A percentile compares a stretch with the other conserved stretches of the same genome.
Conservation (phyloP, 2,113 vertebrate genomes). For the Passer domesticus region DNA sequence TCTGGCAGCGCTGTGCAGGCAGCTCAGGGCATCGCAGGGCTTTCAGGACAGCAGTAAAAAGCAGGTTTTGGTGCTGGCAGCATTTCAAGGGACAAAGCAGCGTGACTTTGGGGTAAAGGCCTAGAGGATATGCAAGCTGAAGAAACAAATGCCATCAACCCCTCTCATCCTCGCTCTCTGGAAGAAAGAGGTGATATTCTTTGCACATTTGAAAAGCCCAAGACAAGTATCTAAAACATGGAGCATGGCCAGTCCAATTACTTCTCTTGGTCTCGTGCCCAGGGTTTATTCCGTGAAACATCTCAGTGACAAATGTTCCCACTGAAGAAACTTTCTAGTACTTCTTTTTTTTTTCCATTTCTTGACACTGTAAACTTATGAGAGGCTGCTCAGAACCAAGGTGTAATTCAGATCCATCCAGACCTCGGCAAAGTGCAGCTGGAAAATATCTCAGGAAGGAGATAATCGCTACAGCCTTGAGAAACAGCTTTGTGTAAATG, state of each 20-base stretch:
- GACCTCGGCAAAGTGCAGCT: not conserved
- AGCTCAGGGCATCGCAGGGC: rapidly evolving
- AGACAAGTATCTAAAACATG: conserved; percentile 53
- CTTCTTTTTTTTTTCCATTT: conserved; percentile 9
- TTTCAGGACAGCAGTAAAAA: not conserved
- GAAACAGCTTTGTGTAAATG: conserved; percentile 43
- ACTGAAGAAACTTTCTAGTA: conserved; percentile 65
- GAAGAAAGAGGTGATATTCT: conserved; percentile 6
- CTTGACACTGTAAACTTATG: conserved; percentile 42
- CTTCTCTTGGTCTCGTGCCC: conserved; percentile 67
- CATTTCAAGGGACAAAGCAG: not conserved
- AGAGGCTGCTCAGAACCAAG: conserved; percentile 45
- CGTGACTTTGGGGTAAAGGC: not conserved
- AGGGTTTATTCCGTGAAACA: conserved; percentile 66
- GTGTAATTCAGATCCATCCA: conserved; percentile 45
- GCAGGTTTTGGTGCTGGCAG: not conserved
- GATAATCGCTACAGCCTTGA: conserved; percentile 3
- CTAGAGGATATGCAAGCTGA: not conserved
- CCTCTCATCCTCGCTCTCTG: not conserved
- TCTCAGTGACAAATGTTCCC: conserved; percentile 67
- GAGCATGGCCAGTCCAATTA: conserved; percentile 58
- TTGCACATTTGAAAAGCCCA: conserved; percentile 16
- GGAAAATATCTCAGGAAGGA: conserved; percentile 48
- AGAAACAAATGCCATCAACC: conserved; percentile 2
- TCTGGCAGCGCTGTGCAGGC: not conserved